Base-by-base conservation (phyloP, 2,888 invertebrate genomes). In the Xestia ashworthii region DNA sequence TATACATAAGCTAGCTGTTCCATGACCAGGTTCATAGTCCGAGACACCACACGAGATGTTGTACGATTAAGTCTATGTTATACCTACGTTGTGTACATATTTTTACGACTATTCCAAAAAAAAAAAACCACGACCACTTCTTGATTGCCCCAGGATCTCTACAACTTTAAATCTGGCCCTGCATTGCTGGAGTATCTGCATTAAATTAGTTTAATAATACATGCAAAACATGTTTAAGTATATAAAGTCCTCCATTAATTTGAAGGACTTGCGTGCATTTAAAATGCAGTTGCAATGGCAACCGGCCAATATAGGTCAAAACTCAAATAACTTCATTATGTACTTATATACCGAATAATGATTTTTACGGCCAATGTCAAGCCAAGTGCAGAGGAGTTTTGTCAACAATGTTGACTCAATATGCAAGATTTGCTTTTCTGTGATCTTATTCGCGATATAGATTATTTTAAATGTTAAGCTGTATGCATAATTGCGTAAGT, bases 331-430 rank as follows among this genome's bases (percentile, higher is more conserved):
- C 55, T 44, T 44, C 32, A n/a, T 6, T 48, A 12, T 2, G 2
- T 22, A 64, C 41, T 16, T 60, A 62, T 65, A 71, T 4, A 32
- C 66, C 14, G 38, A 55, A 53, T 65, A 53, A 75, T 62, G 25
- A 6, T n/a, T 64, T 62, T 77, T 64, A 79, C 16, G 32, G 19
- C 12, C 38, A 41, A 22, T 32, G 62, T 44, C 64, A 68, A 44
- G 55, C 83, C 78, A 83, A 83, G 82, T 68, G 78, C 64, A 62
- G 71, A 75, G 77, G 74, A 75, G 71, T 84, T 77, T 82, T 32
- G 60, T 66, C 53, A 73, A 82, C 53, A 84, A 66, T 71, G 6
- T 50, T 50, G 22, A 41, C 32, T 62, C 32, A 38, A 11, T 14
- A 38, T 41, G 22, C 50, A 44, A 60, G 44, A 65, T 4, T 55